Conservation (phyloP, 2,113 vertebrate genomes). For the Etheostoma spectabile region DNA sequence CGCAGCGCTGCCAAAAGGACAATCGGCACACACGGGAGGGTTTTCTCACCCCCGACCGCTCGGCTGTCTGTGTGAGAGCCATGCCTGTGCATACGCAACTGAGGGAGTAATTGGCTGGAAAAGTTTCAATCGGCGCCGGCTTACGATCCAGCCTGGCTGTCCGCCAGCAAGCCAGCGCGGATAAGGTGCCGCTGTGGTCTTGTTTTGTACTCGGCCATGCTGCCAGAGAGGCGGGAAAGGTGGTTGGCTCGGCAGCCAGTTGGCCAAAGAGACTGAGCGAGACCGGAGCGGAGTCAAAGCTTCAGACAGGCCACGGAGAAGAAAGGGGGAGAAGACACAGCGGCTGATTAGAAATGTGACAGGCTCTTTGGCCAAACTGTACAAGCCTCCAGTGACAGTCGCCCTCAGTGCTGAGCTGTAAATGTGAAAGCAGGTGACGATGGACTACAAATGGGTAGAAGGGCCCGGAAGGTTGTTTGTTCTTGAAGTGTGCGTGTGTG, state of each 20-base stretch:
- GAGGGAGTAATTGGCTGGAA: constrained; percentile 57
- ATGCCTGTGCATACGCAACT: not conserved
- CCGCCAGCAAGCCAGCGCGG: not conserved
- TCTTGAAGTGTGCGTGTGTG: constrained; percentile 24
- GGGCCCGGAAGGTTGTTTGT: constrained; percentile 1
- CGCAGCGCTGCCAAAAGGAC: constrained; percentile 30
- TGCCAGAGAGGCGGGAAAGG: constrained; percentile 3
- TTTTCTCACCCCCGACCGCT: not conserved
- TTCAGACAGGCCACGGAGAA: constrained; percentile 15
- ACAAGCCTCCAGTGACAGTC: constrained; percentile 26
- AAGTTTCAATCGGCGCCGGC: constrained; percentile 39
- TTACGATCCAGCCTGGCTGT: not conserved
- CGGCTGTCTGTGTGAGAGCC: not conserved
- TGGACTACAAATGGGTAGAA: constrained; percentile 26
- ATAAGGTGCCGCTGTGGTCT: constrained; percentile 8
- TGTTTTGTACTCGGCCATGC: not conserved
- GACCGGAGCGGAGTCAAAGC: constrained; percentile 2
- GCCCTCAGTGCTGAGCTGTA: constrained; percentile 38
- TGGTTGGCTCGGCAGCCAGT: not conserved
- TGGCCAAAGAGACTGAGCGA: constrained; percentile 1
- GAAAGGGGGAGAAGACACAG: constrained; percentile 24
- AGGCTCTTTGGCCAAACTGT: constrained; percentile 36
- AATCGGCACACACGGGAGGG: constrained; percentile 20
- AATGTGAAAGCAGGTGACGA: constrained; percentile 51
- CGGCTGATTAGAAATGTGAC: constrained; percentile 55